These are phyloP conservation scores for Holocentrus rufus DNA, from an alignment of 2,797 vertebrate genomes.

Conservation along the genomic window DNA sequence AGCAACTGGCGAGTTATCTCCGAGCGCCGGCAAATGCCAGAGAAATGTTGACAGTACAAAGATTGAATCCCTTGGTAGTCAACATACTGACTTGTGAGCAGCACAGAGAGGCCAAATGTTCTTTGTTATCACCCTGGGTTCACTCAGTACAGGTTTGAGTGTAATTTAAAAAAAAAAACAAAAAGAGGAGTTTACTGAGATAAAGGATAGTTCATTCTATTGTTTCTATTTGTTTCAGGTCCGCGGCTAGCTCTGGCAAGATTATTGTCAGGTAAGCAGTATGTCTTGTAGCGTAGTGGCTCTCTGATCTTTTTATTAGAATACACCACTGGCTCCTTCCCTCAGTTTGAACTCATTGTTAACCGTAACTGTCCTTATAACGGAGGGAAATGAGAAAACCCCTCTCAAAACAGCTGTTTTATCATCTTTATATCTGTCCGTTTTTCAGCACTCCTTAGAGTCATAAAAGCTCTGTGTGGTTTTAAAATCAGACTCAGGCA, in stretches of 20 bases:
- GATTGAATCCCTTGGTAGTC: background rate
- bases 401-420: background rate
- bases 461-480: background rate
- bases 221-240: slow-evolving; percentile 81
- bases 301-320: slow-evolving; percentile 9
- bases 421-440: no score
- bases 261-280: slow-evolving; percentile 86
- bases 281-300: slow-evolving; percentile 41
- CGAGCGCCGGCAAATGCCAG: slow-evolving; percentile 4
- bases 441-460: background rate
- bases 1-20: slow-evolving; percentile 20
- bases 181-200: slow-evolving; percentile 3
- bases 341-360: background rate
- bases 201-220: slow-evolving; percentile 61
- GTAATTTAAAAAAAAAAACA: slow-evolving; percentile 3
- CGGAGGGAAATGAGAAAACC: background rate
- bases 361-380: background rate
- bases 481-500: background rate
- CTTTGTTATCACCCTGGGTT: background rate
- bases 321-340: background rate
- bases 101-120: background rate
- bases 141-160: background rate
- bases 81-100: background rate
- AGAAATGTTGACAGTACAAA: slow-evolving; percentile 1
- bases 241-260: slow-evolving; percentile 81